Evolutionary conservation across 2,888 invertebrate genomes (phyloP).

Genomic region (Acronicta psi): DNA sequence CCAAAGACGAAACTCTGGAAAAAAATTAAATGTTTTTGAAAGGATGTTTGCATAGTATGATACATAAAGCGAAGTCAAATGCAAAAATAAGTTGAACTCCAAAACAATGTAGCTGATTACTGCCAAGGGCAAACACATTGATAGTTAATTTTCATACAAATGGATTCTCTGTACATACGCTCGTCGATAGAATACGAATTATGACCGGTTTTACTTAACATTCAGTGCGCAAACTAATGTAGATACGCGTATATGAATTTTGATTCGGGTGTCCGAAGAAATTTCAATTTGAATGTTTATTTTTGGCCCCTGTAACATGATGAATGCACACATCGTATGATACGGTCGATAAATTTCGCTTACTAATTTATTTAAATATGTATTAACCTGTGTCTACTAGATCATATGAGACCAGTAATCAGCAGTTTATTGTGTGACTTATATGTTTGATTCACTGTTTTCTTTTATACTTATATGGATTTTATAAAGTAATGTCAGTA

Average conservation of each 20-base stretch:
- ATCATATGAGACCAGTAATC: too few species aligned
- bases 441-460: too few species aligned
- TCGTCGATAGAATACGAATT: slow-evolving; percentile 17
- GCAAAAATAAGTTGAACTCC: slow-evolving; percentile 1
- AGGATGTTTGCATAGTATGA: too few species aligned
- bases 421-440: too few species aligned
- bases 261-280: slow-evolving; percentile 41
- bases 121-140: slow-evolving; percentile 28
- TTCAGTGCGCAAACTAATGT: slow-evolving; percentile 23
- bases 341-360: too few species aligned
- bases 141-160: slow-evolving; percentile 52
- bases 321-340: too few species aligned
- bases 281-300: slow-evolving; percentile 32
- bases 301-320: slow-evolving; percentile 22
- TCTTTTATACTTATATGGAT: too few species aligned
- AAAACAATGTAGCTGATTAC: slow-evolving; percentile 32
- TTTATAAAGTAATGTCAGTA: too few species aligned
- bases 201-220: slow-evolving; percentile 14
- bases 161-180: slow-evolving; percentile 45
- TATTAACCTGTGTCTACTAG: too few species aligned
- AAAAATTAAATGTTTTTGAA: too few species aligned
- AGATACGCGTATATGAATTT: slow-evolving; percentile 45
- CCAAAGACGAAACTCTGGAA: too few species aligned
- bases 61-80: neutral
- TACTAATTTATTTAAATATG: too few species aligned